These are phyloP conservation scores for Glossophaga mutica DNA, from an alignment of 2,797 vertebrate genomes.

Conservation along the genomic window DNA sequence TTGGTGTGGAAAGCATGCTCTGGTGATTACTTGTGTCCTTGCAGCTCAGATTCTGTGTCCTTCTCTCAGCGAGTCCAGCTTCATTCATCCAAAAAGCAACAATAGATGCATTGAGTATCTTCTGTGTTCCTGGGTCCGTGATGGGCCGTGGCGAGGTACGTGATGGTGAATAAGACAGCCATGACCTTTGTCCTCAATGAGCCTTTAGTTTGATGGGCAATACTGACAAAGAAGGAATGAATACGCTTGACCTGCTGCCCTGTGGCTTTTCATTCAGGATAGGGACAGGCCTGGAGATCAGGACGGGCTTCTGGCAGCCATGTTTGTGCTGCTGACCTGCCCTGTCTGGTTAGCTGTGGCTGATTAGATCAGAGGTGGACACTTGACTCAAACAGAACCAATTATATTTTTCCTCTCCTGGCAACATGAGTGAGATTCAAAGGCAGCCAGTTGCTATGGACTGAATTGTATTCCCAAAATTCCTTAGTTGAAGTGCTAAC, in stretches of 20 bases:
- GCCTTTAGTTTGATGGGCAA: background rate
- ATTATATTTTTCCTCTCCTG: background rate
- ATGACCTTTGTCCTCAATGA: background rate
- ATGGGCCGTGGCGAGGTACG: background rate
- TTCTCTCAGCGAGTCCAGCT: background rate
- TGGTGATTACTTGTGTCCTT: background rate
- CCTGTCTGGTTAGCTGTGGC: background rate
- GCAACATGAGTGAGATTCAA: background rate
- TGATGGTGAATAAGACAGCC: background rate
- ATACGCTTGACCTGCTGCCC: background rate
- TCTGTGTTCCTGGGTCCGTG: background rate
- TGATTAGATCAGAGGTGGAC: background rate
- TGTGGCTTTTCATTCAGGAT: background rate
- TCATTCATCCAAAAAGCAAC: background rate
- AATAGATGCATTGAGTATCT: background rate
- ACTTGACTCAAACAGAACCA: background rate
- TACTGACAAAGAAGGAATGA: background rate
- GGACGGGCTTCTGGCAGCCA: background rate
- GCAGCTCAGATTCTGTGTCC: background rate
- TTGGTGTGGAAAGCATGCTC: background rate
- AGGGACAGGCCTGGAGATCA: background rate
- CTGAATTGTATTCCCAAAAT: background rate
- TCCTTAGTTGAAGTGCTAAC: background rate
- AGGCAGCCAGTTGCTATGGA: background rate
- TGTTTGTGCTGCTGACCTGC: background rate